Evolutionary conservation across 2,113 vertebrate genomes (phyloP), one percentile per base, ranked within the genome.

Genomic region (Syngnathus floridae): DNA sequence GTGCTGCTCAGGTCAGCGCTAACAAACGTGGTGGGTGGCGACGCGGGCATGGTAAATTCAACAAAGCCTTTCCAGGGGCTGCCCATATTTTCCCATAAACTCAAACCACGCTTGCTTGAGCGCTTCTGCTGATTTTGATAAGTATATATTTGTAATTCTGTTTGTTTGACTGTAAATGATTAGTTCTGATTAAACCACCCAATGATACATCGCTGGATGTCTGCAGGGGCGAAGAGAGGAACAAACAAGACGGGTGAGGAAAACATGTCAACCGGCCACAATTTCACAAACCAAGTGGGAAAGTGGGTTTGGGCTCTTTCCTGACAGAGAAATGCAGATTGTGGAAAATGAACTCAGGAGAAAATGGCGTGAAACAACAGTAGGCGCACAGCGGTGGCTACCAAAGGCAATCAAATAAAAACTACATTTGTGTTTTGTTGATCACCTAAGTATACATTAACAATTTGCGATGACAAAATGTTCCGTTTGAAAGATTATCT

Each of bases 61-160:
- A 91, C 88, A 92, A 93, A 92, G 88, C 87, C 88, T 90, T 92
- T 92, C 88, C 87, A 93, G 78, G 85, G 87, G 86, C 89, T 84
- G 89, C 88, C 86, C 89, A 89, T 89, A 90, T 88, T 90, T 85
- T 85, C 87, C 88, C 88, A 91, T 89, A 88, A 88, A 91, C 86
- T 84, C 81, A 58, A 77, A 84, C 77, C 88, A 82, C 89, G 84
- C 81, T 86, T 80, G 81, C 82, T 85, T 70, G 81, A 87, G 87
- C 81, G 84, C 80, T 83, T 55, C 31, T 79, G 82, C 82, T 83
- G 81, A 82, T 85, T 73, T 83, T 73, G 73, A 80, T 74, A 65
- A 85, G 43, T 75, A 11, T 76, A 22, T 49, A 59, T 79, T 67
- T 68, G 46, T 38, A 37, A 55, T 37, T 36, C 38, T 69, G 70